Evolutionary conservation across 37 sponge, comb jelly and placozoan genomes (phyloP), one percentile per base, ranked within the genome.

Genomic region (Amphimedon queenslandica): DNA sequence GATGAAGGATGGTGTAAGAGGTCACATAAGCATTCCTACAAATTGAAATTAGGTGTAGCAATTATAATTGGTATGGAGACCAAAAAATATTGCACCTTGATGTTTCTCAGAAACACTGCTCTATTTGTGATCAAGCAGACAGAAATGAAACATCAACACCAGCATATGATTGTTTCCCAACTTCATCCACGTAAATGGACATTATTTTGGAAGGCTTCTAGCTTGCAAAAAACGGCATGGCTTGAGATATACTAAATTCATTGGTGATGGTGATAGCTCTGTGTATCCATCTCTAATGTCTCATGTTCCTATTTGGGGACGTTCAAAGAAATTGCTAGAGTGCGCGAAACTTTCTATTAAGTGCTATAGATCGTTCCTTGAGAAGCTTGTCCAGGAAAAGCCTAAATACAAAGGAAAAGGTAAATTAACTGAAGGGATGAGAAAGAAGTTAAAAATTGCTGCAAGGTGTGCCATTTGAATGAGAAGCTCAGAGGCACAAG

Each of bases 261-360:
- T 71, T 28, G 73, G 78, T 37, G 77, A 84, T 69, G 79, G 79
- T 40, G 79, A 78, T 37, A 69, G 79, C 32, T 69, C 63, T 29
- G 79, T 78, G 5, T 63, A 71, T 32, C 56, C 78, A 30, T 77
- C 78, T 20, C 70, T 84, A 2, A 21, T 73, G n/a, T 56, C 68
- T 36, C 21, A 37, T 51, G 84, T 69, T 25, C 69, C 64, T 34
- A 74, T 28, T 13, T 77, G 75, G 75, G 84, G 77, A 5, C 25
- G 33, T 1, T 37, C 32, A 39, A 75, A 77, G 36, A 77, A 42
- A 27, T 77, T 77, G 68, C 34, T 77, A 1, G 84, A 84, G 28
- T 84, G 84, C 73, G 85, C 79, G 28, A 84, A 84, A 33, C 79
- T 78, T 41, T 58, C 85, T 3, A 67, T 64, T 57, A 78, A 84